Conservation (phyloP, 2,113 vertebrate genomes). For the Megalops atlanticus region DNA sequence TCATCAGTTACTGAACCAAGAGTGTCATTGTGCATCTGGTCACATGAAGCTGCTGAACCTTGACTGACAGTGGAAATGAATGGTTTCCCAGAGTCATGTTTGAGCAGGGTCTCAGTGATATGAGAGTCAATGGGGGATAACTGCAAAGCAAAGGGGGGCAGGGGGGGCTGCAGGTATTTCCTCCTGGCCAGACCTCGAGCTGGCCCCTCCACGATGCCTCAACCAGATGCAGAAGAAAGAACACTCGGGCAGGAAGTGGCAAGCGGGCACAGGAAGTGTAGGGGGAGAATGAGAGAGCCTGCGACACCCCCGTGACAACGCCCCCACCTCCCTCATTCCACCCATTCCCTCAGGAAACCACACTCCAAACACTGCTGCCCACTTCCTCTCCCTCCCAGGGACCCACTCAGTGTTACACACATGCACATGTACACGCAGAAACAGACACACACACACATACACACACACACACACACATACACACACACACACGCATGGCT, state of each 20-base stretch:
- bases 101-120: not conserved
- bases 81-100: slow-evolving; percentile 38
- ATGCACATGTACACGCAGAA: slow-evolving; percentile 10
- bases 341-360: slow-evolving; percentile 57
- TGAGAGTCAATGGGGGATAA: not conserved
- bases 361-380: slow-evolving; percentile 59
- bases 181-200: not conserved
- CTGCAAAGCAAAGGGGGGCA: slow-evolving; percentile 51
- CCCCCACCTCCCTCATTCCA: slow-evolving; percentile 38
- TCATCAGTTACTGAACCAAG: not conserved
- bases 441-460: not conserved
- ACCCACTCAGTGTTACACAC: slow-evolving; percentile 3
- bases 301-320: slow-evolving; percentile 44
- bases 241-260: slow-evolving; percentile 34
- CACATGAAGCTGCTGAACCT: slow-evolving; percentile 12
- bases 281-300: slow-evolving; percentile 43
- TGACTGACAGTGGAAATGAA: slow-evolving; percentile 44
- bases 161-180: slow-evolving; percentile 33
- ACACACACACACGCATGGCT: not conserved
- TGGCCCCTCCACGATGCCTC: not conserved
- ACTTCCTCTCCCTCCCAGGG: slow-evolving; percentile 45
- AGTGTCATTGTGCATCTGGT: not conserved
- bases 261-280: slow-evolving; percentile 43
- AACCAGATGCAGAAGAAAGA: slow-evolving; percentile 14
- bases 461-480: not conserved